phyloP scores from a whole-genome alignment of 2,797 vertebrate genomes.

The Cirrhinus molitorella region DNA sequence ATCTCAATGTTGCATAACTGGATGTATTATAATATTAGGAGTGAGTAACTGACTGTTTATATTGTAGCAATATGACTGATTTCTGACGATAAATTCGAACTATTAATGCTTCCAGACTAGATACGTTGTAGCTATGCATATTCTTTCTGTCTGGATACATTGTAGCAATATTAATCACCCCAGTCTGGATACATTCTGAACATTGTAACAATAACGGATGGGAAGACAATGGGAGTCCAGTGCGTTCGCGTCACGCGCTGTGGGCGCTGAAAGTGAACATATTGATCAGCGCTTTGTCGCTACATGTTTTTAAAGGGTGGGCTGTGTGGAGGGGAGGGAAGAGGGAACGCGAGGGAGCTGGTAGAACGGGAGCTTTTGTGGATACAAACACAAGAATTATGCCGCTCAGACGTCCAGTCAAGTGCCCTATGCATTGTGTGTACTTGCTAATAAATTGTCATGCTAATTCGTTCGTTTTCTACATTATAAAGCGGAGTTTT shows the following conservation, averaged over 20 bases:
- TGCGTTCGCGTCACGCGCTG: constrained; percentile 42
- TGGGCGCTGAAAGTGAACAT: constrained; percentile 68
- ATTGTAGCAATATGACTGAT: no score
- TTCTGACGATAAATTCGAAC: neutral
- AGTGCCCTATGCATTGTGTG: neutral
- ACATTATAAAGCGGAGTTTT: neutral
- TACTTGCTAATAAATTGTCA: neutral
- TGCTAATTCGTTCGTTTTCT: neutral
- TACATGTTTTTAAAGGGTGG: constrained; percentile 63
- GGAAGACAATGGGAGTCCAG: constrained; percentile 64
- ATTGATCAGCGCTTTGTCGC: constrained; percentile 77
- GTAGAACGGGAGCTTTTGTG: constrained; percentile 50
- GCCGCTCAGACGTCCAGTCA: constrained; percentile 58
- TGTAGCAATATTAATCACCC: constrained; percentile 9
- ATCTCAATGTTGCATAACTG: neutral
- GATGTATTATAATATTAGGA: neutral
- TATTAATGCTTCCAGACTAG: neutral
- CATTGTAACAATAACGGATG: constrained; percentile 48
- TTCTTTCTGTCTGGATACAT: constrained; percentile 1
- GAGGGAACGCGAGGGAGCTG: constrained; percentile 40
- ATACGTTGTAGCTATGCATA: neutral
- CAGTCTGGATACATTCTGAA: constrained; percentile 16
- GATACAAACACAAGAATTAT: constrained; percentile 66
- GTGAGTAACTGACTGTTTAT: neutral
- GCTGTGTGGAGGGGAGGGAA: constrained; percentile 40